Percentiles rank a stretch among this genome's conserved stretches.
Conservation (phyloP, 2,113 vertebrate genomes). For the Oceanodroma tethys region DNA sequence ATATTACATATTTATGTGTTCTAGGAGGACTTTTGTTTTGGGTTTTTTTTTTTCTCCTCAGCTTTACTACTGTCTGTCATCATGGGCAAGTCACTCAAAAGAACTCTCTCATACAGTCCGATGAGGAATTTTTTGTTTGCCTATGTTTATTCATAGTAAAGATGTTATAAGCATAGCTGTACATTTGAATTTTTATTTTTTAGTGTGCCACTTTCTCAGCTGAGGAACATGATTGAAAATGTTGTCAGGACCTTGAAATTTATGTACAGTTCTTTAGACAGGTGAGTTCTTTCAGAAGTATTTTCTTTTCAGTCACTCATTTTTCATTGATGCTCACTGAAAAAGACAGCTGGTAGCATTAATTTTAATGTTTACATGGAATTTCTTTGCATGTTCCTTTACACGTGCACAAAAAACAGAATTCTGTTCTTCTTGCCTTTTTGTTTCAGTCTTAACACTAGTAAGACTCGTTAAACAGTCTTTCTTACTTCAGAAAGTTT, state of each 20-base stretch:
- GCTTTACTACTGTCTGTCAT: neutral
- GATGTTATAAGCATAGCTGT: neutral
- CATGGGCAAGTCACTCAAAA: neutral
- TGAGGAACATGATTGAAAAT: conserved; percentile 85
- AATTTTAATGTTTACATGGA: neutral
- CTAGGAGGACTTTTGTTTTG: neutral
- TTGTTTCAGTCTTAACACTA: neutral
- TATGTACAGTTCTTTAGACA: conserved; percentile 89
- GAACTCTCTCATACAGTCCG: neutral
- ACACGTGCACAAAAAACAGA: neutral
- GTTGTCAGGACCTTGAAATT: conserved; percentile 86
- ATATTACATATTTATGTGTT: neutral
- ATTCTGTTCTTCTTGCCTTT: neutral
- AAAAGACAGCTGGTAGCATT: neutral
- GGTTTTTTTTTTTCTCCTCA: neutral
- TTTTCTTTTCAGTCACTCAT: neutral
- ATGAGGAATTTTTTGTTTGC: neutral
- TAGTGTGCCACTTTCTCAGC: conserved; percentile 87
- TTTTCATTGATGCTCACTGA: neutral
- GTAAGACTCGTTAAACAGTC: neutral
- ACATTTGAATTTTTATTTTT: neutral
- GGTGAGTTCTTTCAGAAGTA: conserved; percentile 70
- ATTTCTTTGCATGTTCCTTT: neutral
- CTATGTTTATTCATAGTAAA: neutral
- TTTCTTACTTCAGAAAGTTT: neutral